A percentile compares a stretch with the other conserved stretches of the same genome.
phyloP scores from a whole-genome alignment of 2,888 invertebrate species.

The Cephus rjabovi region DNA sequence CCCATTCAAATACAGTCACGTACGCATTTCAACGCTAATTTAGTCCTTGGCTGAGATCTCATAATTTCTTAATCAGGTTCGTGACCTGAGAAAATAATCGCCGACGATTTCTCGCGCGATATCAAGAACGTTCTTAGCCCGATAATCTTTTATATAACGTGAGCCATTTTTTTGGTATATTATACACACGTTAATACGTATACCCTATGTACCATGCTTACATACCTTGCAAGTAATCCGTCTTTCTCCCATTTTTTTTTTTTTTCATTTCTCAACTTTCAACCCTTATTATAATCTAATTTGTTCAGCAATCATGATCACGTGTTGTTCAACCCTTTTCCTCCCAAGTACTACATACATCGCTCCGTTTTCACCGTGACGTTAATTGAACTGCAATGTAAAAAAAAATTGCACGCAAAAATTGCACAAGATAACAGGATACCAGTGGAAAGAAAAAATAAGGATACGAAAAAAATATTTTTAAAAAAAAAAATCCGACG shows the following conservation, averaged over 20 bases:
- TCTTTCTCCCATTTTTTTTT: not conserved
- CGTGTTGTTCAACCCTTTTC: not conserved
- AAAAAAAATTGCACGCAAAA: not conserved
- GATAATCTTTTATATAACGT: not conserved
- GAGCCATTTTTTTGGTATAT: not conserved
- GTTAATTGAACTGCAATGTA: not conserved
- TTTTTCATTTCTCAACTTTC: not conserved
- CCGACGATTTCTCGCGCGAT: not conserved
- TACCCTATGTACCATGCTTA: not conserved
- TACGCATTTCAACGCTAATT: constrained; percentile 1
- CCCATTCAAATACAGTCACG: not conserved
- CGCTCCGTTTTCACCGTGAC: not conserved
- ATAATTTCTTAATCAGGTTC: constrained; percentile 6
- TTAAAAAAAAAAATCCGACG: too few relatives aligned
- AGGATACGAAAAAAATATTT: too few relatives aligned
- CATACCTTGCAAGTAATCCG: not conserved
- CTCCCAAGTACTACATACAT: not conserved
- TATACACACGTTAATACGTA: not conserved
- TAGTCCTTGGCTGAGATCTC: not conserved
- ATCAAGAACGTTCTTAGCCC: not conserved
- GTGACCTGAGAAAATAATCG: constrained; percentile 4
- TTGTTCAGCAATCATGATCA: not conserved
- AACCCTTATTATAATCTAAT: not conserved
- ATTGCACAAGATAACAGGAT: not conserved
- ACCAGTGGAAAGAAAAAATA: too few relatives aligned